These are phyloP conservation scores for Coregonus suidteri DNA, from an alignment of 2,797 vertebrate species.

Conservation along the genomic window DNA sequence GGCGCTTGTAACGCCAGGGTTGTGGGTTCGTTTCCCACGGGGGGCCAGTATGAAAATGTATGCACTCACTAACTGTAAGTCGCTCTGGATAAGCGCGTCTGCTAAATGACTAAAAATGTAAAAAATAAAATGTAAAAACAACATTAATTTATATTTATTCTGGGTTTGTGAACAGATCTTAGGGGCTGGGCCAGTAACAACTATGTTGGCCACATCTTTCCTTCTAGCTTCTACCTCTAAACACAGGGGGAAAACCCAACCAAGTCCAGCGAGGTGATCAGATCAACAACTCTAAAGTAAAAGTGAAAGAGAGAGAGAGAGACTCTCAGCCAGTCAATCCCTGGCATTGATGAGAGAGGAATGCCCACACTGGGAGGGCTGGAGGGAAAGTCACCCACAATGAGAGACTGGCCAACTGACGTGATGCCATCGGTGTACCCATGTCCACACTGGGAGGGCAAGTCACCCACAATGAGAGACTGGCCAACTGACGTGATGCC, in stretches of 20 bases:
- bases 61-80: no score
- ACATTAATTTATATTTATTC: not conserved
- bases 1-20: no score
- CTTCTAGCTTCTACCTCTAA: not conserved
- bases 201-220: not conserved
- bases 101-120: no score
- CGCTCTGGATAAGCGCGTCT: no score
- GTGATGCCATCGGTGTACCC: not conserved
- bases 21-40: no score
- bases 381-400: not conserved
- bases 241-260: conserved; percentile 6
- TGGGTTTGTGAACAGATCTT: conserved; percentile 30
- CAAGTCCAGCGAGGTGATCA: conserved; percentile 12
- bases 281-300: conserved; percentile 24
- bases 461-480: not conserved
- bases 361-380: not conserved
- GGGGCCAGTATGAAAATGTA: no score
- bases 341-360: not conserved
- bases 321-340: not conserved
- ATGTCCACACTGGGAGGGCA: no score
- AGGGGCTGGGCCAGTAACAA: not conserved
- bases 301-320: conserved; percentile 8
- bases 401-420: not conserved
- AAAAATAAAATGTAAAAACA: not conserved
- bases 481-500: not conserved